phyloP scores from a whole-genome alignment of 2,888 invertebrate genomes.

The Altica lythri region DNA sequence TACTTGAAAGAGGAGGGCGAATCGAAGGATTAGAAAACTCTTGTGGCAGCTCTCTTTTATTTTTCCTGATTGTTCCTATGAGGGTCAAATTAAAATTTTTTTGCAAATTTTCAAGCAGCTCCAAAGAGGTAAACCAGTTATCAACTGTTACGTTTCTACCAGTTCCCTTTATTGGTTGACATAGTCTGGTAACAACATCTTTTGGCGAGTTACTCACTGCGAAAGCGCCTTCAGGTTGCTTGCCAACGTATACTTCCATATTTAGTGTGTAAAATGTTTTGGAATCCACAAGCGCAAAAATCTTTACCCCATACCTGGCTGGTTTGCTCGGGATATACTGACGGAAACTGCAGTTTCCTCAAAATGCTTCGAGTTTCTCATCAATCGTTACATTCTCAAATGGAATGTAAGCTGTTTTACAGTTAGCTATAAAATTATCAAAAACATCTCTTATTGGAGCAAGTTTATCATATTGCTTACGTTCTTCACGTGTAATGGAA shows the following conservation, averaged over 20 bases:
- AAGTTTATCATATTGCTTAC: too few relatives aligned
- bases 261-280: not conserved
- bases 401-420: not conserved
- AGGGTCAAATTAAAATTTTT: slow-evolving; percentile 1
- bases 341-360: not conserved
- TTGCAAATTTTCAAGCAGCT: not conserved
- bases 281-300: not conserved
- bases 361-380: too few relatives aligned
- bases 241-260: not conserved
- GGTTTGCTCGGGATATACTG: not conserved
- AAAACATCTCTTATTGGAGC: too few relatives aligned
- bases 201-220: slow-evolving; percentile 1
- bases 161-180: slow-evolving; percentile 1
- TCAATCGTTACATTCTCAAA: not conserved
- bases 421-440: not conserved
- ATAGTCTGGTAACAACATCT: not conserved
- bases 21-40: too few relatives aligned
- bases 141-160: slow-evolving; percentile 7
- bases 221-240: not conserved
- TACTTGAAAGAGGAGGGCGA: too few relatives aligned
- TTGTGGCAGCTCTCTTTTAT: too few relatives aligned
- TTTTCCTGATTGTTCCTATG: slow-evolving; percentile 4
- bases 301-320: not conserved
- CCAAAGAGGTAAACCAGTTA: not conserved
- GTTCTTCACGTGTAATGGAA: too few relatives aligned